Conservation (phyloP, 2,888 invertebrate species). For the Abscondita cerata region DNA sequence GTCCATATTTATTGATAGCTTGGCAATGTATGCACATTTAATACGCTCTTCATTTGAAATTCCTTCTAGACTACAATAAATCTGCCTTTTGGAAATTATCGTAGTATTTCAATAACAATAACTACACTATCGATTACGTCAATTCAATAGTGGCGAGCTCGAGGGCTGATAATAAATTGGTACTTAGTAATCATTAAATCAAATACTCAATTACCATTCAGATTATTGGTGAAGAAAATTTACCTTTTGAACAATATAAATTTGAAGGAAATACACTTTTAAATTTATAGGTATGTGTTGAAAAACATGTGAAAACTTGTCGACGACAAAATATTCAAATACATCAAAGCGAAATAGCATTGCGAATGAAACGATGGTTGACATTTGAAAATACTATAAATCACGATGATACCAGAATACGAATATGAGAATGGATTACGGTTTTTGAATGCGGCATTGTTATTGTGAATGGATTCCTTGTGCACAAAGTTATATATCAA, state of each 20-base stretch:
- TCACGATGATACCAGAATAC: constrained; percentile 19
- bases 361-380: constrained; percentile 11
- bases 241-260: background rate
- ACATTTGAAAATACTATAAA: constrained; percentile 19
- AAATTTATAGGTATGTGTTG: background rate
- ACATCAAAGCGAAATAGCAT: constrained; percentile 13
- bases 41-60: too few species aligned
- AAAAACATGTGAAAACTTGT: constrained; percentile 10
- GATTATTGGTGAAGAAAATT: too few species aligned
- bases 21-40: too few species aligned
- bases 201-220: too few species aligned
- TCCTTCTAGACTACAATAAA: too few species aligned
- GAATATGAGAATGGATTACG: constrained; percentile 23
- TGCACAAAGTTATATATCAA: constrained; percentile 19
- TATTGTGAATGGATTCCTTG: constrained; percentile 21
- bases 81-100: too few species aligned
- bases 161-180: too few species aligned
- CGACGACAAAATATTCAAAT: constrained; percentile 14
- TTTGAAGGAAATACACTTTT: background rate
- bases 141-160: too few species aligned
- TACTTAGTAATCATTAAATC: too few species aligned
- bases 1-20: too few species aligned
- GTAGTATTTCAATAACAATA: too few species aligned
- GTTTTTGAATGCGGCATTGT: constrained; percentile 20
- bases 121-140: too few species aligned